Evolutionary conservation across 2,113 vertebrate species (phyloP), one percentile per base, ranked within the genome.

Genomic region (Malurus melanocephalus): DNA sequence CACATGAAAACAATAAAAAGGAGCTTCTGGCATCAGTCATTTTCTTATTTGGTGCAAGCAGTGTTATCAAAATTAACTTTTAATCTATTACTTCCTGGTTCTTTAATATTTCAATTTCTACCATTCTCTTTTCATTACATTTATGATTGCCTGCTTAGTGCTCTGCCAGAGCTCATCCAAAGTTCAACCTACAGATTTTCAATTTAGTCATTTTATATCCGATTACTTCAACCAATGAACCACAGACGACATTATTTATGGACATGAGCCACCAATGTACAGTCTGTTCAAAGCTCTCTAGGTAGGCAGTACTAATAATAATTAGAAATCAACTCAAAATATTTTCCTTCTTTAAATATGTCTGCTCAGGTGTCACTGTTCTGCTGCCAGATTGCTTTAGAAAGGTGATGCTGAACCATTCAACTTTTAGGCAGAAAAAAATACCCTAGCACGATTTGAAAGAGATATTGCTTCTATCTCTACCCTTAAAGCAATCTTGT

Each of bases 181-280:
- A 93, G 83, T 77, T 76, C 68, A 92, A 88, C 89, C 84, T 67
- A 53, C 62, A 80, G 80, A 78, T 94, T 95, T 96, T 94, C 85
- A 93, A 26, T 95, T 94, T 89, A 92, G 85, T 88, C 9, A 30
- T 96, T 96, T 95, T 92, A 52, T 86, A 82, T 94, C 72, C 85
- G 76, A 92, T 95, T 95, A 82, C 92, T 94, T 95, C 71, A 89
- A 80, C 65, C 92, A 92, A 6, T 80, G 95, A 95, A 89, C 91
- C 75, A 30, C 68, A 9, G 95, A 90, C 95, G 85, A 76, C 88
- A 73, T 94, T 96, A 80, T 95, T 96, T 90, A 94, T 93, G 85
- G 81, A 43, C 67, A 78, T 23, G n/a, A 74, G 48, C 76, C 78
- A 89, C 79, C 23, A 24, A 73, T 75, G 80, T 71, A 69, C 68